Percentiles rank a stretch among this genome's conserved stretches.
phyloP scores from a whole-genome alignment of 1,140 invertebrate genomes.

The Trachymyrmex septentrionalis region DNA sequence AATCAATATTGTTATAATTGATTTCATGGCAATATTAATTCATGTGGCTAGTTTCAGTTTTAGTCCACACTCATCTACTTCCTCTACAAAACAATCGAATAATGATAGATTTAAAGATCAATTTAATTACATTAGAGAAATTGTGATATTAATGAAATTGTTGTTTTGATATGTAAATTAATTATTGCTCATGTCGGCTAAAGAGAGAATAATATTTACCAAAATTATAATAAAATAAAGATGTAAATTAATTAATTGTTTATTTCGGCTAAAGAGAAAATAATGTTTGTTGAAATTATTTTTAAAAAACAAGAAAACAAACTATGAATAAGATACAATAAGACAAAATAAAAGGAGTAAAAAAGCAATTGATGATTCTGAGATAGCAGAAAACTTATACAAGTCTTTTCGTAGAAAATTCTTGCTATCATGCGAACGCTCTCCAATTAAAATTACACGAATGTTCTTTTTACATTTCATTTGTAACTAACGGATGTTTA shows the following conservation, averaged over 20 bases:
- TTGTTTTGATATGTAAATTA: slow-evolving; percentile 60
- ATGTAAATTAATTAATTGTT: slow-evolving; percentile 63
- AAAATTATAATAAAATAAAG: neutral
- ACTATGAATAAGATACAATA: neutral
- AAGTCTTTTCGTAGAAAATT: slow-evolving; percentile 16
- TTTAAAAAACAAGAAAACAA: neutral
- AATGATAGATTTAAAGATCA: neutral
- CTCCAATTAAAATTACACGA: slow-evolving; percentile 53
- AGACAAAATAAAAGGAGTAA: neutral
- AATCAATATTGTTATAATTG: slow-evolving; percentile 13
- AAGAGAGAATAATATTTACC: slow-evolving; percentile 35
- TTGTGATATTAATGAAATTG: neutral
- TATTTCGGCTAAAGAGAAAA: neutral
- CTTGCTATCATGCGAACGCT: slow-evolving; percentile 10
- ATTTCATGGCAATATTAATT: slow-evolving; percentile 9
- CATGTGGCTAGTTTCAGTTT: neutral
- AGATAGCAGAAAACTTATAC: neutral
- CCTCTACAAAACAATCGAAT: neutral
- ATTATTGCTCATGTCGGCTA: slow-evolving; percentile 36
- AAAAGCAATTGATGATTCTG: neutral
- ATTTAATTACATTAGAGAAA: slow-evolving; percentile 43
- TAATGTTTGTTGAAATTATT: slow-evolving; percentile 17
- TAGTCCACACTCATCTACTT: neutral
- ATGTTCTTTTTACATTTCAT: slow-evolving; percentile 20
- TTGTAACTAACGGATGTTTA: slow-evolving; percentile 45